Conservation (phyloP, 2,888 invertebrate genomes). For the Agrotis ipsilon region DNA sequence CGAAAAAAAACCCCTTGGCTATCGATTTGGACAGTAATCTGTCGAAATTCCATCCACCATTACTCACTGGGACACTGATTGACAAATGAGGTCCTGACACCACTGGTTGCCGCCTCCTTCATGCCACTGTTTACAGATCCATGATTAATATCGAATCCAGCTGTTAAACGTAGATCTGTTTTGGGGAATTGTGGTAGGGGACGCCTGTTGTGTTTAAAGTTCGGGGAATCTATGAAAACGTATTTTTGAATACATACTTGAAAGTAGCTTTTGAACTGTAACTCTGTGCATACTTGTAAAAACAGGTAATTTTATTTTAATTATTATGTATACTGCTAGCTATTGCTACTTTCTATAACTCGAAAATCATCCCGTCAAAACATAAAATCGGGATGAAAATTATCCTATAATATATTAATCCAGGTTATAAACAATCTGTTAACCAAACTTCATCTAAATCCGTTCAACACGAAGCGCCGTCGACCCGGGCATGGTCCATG, state of each 20-base stretch:
- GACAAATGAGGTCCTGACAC: slow-evolving; percentile 59
- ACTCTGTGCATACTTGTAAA: too few relatives aligned
- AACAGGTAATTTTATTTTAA: too few relatives aligned
- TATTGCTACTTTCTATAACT: too few relatives aligned
- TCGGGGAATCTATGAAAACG: background rate
- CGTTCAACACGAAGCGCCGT: too few relatives aligned
- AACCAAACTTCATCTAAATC: too few relatives aligned
- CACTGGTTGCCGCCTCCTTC: slow-evolving; percentile 21
- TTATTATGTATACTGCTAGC: too few relatives aligned
- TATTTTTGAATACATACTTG: background rate
- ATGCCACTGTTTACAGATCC: slow-evolving; percentile 36
- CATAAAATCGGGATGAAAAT: too few relatives aligned
- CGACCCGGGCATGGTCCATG: too few relatives aligned
- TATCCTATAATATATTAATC: too few relatives aligned
- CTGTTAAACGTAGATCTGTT: slow-evolving; percentile 24
- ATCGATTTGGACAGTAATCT: slow-evolving; percentile 41
- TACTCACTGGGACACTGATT: slow-evolving; percentile 64
- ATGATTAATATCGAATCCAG: slow-evolving; percentile 45
- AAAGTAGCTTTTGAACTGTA: background rate
- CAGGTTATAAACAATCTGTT: too few relatives aligned
- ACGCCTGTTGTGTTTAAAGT: background rate
- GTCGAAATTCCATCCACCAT: slow-evolving; percentile 43
- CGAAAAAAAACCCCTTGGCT: slow-evolving; percentile 15
- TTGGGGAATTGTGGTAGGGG: background rate
- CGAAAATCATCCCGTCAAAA: too few relatives aligned